phyloP scores from a whole-genome alignment of 2,888 invertebrate species.

The Ochropleura plecta region DNA sequence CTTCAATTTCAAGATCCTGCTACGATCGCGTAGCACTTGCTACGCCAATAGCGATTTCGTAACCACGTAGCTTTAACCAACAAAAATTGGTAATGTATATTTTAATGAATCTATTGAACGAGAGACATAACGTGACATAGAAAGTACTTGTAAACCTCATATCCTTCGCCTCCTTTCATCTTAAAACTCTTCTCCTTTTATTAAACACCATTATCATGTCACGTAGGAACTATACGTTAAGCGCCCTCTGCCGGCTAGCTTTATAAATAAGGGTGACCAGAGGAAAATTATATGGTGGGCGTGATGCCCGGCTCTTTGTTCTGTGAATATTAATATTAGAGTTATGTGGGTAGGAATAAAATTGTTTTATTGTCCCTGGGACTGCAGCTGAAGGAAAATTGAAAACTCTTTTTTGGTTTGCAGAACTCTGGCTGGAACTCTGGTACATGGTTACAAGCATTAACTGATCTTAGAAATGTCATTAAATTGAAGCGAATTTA shows the following conservation, averaged over 20 bases:
- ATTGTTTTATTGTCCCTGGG: slow-evolving; percentile 45
- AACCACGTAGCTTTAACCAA: not conserved
- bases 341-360: slow-evolving; percentile 52
- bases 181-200: slow-evolving; percentile 68
- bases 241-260: slow-evolving; percentile 68
- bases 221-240: slow-evolving; percentile 76
- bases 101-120: not conserved
- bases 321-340: slow-evolving; percentile 73
- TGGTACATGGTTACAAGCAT: not conserved
- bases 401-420: not conserved
- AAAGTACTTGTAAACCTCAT: slow-evolving; percentile 8
- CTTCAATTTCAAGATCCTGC: not conserved
- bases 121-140: not conserved
- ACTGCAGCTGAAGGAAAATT: slow-evolving; percentile 16
- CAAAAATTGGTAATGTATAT: not conserved
- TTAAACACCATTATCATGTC: slow-evolving; percentile 78
- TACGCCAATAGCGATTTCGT: slow-evolving; percentile 37
- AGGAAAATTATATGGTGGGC: slow-evolving; percentile 69
- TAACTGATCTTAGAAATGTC: not conserved
- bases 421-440: not conserved
- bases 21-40: slow-evolving; percentile 28
- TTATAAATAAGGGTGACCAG: slow-evolving; percentile 70
- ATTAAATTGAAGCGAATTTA: not conserved
- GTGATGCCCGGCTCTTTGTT: slow-evolving; percentile 66
- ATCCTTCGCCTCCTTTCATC: slow-evolving; percentile 34